Evolutionary conservation across 2,113 vertebrate genomes (phyloP).

Genomic region (Pygoscelis antarcticus): DNA sequence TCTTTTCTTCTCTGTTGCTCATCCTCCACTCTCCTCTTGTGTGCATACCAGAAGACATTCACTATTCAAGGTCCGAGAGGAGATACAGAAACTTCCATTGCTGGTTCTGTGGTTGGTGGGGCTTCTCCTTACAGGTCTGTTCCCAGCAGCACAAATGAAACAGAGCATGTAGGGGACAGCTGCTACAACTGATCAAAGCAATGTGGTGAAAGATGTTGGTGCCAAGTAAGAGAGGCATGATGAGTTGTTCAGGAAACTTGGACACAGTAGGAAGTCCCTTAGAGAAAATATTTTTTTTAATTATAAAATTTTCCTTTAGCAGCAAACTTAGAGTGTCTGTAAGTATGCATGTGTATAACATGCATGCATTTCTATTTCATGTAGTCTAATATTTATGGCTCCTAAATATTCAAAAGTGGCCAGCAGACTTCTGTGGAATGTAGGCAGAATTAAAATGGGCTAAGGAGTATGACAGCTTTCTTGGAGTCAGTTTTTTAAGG

Average conservation of each 20-base stretch:
- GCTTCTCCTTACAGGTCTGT: slow-evolving; percentile 1
- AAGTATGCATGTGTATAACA: not conserved
- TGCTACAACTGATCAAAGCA: not conserved
- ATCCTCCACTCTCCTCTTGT: not conserved
- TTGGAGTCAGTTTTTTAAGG: not conserved
- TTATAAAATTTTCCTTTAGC: not conserved
- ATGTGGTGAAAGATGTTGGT: not conserved
- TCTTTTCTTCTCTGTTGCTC: not conserved
- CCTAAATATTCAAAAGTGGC: not conserved
- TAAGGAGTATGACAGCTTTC: not conserved
- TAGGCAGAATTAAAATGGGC: not conserved
- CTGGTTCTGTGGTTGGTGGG: not conserved
- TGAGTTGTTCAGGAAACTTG: not conserved
- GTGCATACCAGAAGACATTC: not conserved
- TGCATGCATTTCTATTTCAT: not conserved
- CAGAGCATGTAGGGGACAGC: slow-evolving; percentile 38
- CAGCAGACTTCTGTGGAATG: not conserved
- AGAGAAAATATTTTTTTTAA: not conserved
- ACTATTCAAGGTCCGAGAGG: not conserved
- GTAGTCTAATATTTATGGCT: not conserved
- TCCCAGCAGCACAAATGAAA: slow-evolving; percentile 1
- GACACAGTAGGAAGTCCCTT: not conserved
- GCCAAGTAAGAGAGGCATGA: not conserved
- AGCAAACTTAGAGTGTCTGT: not conserved
- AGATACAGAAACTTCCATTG: not conserved